phyloP scores from a whole-genome alignment of 2,888 invertebrate genomes.

The Exocentrus adspersus region DNA sequence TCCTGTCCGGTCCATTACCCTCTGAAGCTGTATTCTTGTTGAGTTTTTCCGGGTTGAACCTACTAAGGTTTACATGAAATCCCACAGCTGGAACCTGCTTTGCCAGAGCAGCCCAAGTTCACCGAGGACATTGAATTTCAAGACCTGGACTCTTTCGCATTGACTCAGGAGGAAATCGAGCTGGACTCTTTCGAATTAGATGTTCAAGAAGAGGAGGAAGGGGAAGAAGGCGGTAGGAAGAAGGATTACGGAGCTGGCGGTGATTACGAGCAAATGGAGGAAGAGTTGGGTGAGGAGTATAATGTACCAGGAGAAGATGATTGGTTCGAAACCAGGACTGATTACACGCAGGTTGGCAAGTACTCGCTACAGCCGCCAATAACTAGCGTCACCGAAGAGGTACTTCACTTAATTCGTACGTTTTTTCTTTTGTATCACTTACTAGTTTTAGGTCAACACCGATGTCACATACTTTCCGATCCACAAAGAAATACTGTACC shows the following conservation, averaged over 20 bases:
- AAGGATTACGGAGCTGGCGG: slow-evolving; percentile 43
- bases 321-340: slow-evolving; percentile 43
- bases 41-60: too few species aligned
- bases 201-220: slow-evolving; percentile 53
- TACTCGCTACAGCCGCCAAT: slow-evolving; percentile 35
- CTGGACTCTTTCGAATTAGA: slow-evolving; percentile 39
- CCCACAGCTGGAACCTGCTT: slow-evolving; percentile 56
- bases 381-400: slow-evolving; percentile 42
- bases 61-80: too few species aligned
- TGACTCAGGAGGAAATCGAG: slow-evolving; percentile 59
- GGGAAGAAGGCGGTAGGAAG: slow-evolving; percentile 55
- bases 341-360: slow-evolving; percentile 45
- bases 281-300: slow-evolving; percentile 26
- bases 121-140: slow-evolving; percentile 53
- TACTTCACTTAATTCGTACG: slow-evolving; percentile 22
- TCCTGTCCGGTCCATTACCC: too few species aligned
- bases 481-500: slow-evolving; percentile 47
- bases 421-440: too few species aligned
- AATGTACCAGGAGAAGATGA: slow-evolving; percentile 43
- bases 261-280: neutral
- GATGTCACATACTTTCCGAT: slow-evolving; percentile 51
- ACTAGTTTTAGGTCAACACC: slow-evolving; percentile 43
- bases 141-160: slow-evolving; percentile 57
- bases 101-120: slow-evolving; percentile 62
- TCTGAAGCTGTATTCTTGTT: too few species aligned